A percentile compares a stretch with the other conserved stretches of the same genome.
Conservation (phyloP, 2,113 vertebrate genomes). For the Triplophysa dalaica region DNA sequence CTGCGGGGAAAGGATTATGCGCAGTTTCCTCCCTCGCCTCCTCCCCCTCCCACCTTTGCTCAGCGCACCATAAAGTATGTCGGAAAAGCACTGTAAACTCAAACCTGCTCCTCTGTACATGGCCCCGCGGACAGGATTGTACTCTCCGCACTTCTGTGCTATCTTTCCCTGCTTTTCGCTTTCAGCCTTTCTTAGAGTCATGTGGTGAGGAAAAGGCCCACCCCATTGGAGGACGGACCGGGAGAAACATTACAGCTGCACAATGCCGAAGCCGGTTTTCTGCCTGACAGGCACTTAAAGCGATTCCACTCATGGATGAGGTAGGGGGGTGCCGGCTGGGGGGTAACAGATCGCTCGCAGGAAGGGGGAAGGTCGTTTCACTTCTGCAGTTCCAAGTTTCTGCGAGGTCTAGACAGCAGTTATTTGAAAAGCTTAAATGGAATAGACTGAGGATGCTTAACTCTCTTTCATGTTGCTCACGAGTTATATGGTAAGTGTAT, state of each 20-base stretch:
- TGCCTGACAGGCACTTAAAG: slow-evolving; percentile 42
- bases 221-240: slow-evolving; percentile 47
- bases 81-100: slow-evolving; percentile 36
- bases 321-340: slow-evolving; percentile 27
- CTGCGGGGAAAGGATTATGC: slow-evolving; percentile 85
- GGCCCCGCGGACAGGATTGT: slow-evolving; percentile 29
- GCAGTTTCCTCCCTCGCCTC: slow-evolving; percentile 78
- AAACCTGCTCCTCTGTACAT: slow-evolving; percentile 47
- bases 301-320: slow-evolving; percentile 48
- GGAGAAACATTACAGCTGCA: slow-evolving; percentile 49
- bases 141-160: slow-evolving; percentile 5
- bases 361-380: slow-evolving; percentile 25
- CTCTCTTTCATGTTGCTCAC: slow-evolving; percentile 1
- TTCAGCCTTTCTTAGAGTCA: slow-evolving; percentile 25
- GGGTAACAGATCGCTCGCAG: slow-evolving; percentile 39
- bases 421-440: slow-evolving; percentile 28
- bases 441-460: slow-evolving; percentile 41
- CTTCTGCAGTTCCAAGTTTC: slow-evolving; percentile 38
- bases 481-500: slow-evolving; percentile 47
- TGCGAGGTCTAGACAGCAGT: slow-evolving; percentile 28
- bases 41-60: slow-evolving; percentile 10
- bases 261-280: slow-evolving; percentile 51
- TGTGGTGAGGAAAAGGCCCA: slow-evolving; percentile 46
- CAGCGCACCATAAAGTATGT: slow-evolving; percentile 42
- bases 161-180: slow-evolving; percentile 32